phyloP scores from a whole-genome alignment of 2,113 vertebrate species.

The Hippopotamus amphibius region DNA sequence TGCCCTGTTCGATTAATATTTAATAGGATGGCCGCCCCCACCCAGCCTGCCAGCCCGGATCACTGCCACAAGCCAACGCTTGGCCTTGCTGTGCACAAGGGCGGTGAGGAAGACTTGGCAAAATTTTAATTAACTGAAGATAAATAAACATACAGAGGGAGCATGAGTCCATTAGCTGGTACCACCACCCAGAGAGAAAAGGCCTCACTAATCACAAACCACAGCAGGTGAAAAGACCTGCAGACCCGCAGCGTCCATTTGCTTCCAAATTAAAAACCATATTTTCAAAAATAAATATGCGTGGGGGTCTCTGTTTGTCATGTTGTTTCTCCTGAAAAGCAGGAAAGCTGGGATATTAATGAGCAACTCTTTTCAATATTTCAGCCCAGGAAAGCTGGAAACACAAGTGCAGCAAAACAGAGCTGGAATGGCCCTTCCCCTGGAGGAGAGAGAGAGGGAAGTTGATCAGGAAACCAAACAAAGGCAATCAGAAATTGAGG shows the following conservation, averaged over 20 bases:
- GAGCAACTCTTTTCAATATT: constrained; percentile 3
- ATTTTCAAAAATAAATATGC: constrained; percentile 85
- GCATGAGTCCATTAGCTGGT: constrained; percentile 73
- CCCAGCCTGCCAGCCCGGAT: constrained; percentile 48
- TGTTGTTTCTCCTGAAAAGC: constrained; percentile 70
- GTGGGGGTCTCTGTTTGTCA: constrained; percentile 60
- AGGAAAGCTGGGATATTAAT: constrained; percentile 2
- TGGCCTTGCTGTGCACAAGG: constrained; percentile 49
- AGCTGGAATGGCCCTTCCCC: neutral
- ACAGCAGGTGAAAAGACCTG: constrained; percentile 82
- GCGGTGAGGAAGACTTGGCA: constrained; percentile 65
- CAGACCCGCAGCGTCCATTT: constrained; percentile 73
- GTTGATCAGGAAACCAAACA: neutral
- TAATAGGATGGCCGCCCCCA: constrained; percentile 60
- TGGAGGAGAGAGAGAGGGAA: neutral
- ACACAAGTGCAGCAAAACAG: neutral
- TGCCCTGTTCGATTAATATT: constrained; percentile 75
- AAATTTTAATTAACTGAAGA: constrained; percentile 86
- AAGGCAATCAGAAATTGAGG: neutral
- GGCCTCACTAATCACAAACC: constrained; percentile 76
- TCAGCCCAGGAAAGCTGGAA: neutral
- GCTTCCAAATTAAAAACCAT: constrained; percentile 86
- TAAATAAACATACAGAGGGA: constrained; percentile 81
- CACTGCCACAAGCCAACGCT: constrained; percentile 38
- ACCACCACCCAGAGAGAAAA: constrained; percentile 75